Conservation (phyloP, 1,140 invertebrate species). For the Manduca sexta region DNA sequence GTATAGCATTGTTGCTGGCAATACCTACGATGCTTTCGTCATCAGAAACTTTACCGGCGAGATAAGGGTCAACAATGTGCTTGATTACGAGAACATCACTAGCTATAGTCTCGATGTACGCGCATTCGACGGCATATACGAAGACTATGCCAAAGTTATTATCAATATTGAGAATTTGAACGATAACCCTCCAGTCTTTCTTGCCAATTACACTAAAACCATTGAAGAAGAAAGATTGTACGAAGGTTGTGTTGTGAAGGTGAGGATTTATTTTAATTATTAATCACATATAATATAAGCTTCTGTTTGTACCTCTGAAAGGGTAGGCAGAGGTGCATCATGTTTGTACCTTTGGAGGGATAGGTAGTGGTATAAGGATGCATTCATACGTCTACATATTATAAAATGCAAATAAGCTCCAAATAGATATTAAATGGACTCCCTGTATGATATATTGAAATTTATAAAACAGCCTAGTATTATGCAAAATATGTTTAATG, state of each 20-base stretch:
- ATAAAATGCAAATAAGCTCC: too few relatives aligned
- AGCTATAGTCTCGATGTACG: slow-evolving; percentile 84
- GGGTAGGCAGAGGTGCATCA: too few relatives aligned
- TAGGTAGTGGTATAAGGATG: too few relatives aligned
- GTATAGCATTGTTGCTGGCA: slow-evolving; percentile 86
- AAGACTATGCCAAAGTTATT: slow-evolving; percentile 82
- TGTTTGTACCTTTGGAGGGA: too few relatives aligned
- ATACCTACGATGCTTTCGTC: slow-evolving; percentile 83
- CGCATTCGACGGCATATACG: slow-evolving; percentile 85
- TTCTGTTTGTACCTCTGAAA: too few relatives aligned
- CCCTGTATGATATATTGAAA: too few relatives aligned
- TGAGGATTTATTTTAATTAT: slow-evolving; percentile 35
- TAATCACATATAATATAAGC: too few relatives aligned
- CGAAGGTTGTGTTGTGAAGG: slow-evolving; percentile 77
- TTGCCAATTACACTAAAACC: slow-evolving; percentile 78
- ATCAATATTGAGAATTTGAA: slow-evolving; percentile 89
- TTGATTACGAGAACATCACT: slow-evolving; percentile 91
- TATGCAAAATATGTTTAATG: too few relatives aligned
- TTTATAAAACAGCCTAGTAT: too few relatives aligned
- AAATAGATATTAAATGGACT: too few relatives aligned
- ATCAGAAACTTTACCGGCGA: slow-evolving; percentile 86
- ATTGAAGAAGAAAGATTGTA: slow-evolving; percentile 81
- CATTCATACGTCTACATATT: too few relatives aligned
- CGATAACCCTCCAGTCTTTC: slow-evolving; percentile 87
- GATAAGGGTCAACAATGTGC: slow-evolving; percentile 80